phyloP scores from a whole-genome alignment of 2,888 invertebrate genomes.

The Ramazzottius varieornatus region DNA sequence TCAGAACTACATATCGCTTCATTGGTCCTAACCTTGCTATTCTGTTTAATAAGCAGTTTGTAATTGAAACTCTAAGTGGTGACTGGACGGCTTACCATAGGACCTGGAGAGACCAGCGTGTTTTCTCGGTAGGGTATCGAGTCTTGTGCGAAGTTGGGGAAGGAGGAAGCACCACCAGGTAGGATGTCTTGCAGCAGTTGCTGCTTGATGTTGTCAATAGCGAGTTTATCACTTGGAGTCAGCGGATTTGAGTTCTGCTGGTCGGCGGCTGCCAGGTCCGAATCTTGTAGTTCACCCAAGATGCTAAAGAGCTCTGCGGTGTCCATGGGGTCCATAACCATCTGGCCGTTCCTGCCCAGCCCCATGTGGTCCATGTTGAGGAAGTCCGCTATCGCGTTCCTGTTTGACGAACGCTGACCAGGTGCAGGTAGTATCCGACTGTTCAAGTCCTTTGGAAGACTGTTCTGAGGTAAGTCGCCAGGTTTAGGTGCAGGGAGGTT shows the following conservation, averaged over 20 bases:
- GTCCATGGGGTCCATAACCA: not conserved
- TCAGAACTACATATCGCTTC: too few relatives aligned
- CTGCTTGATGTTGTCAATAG: not conserved
- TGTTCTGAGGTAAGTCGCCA: not conserved
- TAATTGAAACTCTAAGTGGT: too few relatives aligned
- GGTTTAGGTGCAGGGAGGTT: not conserved
- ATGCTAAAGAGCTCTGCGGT: not conserved
- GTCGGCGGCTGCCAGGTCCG: not conserved
- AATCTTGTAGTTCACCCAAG: not conserved
- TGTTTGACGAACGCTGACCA: not conserved
- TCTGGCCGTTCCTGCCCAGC: not conserved
- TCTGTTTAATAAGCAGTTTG: too few relatives aligned
- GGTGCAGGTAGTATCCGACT: not conserved
- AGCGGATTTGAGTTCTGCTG: not conserved
- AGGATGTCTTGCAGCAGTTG: not conserved
- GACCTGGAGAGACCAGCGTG: not conserved
- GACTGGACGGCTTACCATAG: conserved; percentile 1
- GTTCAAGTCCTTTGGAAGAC: not conserved
- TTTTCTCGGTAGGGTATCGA: not conserved
- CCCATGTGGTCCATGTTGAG: not conserved
- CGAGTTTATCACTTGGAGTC: not conserved
- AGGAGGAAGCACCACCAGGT: not conserved
- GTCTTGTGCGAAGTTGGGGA: not conserved
- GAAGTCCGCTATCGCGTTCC: not conserved
- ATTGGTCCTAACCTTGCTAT: not conserved